These are phyloP conservation scores for Oedothorax gibbosus DNA, from an alignment of 1,140 invertebrate genomes.

Conservation along the genomic window DNA sequence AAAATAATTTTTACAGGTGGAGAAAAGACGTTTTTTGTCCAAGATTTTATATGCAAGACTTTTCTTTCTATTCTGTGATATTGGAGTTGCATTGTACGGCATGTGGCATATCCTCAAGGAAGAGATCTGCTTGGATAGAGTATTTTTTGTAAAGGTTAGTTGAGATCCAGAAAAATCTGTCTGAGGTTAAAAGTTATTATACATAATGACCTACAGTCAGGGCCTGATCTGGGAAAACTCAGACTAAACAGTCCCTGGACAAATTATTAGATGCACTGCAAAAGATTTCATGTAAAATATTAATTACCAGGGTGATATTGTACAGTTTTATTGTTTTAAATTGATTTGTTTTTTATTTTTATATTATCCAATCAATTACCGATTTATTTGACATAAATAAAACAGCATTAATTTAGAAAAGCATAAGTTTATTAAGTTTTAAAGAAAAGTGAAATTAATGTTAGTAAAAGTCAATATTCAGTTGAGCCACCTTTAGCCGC, in stretches of 20 bases:
- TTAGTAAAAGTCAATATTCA: no score
- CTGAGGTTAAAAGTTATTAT: neutral
- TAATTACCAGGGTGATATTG: no score
- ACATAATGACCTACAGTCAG: neutral
- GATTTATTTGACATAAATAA: no score
- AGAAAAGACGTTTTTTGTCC: slow-evolving; percentile 11
- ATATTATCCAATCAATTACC: no score
- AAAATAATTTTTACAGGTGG: slow-evolving; percentile 20
- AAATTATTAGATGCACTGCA: neutral
- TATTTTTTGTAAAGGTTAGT: slow-evolving; percentile 27
- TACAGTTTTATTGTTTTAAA: no score
- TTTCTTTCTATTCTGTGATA: slow-evolving; percentile 12
- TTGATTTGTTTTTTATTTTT: no score
- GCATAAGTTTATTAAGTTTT: no score
- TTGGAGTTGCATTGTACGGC: slow-evolving; percentile 20
- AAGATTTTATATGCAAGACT: slow-evolving; percentile 23
- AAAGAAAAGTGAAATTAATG: no score
- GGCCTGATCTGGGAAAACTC: no score
- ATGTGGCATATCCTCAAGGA: slow-evolving; percentile 17
- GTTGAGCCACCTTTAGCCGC: no score
- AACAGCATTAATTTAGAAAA: no score
- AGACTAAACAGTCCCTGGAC: neutral
- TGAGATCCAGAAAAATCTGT: neutral
- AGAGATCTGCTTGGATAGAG: neutral
- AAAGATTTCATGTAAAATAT: no score